A percentile compares a stretch with the other conserved stretches of the same genome.
phyloP scores from a whole-genome alignment of 1,140 invertebrate species.

The Artemia franciscana region DNA sequence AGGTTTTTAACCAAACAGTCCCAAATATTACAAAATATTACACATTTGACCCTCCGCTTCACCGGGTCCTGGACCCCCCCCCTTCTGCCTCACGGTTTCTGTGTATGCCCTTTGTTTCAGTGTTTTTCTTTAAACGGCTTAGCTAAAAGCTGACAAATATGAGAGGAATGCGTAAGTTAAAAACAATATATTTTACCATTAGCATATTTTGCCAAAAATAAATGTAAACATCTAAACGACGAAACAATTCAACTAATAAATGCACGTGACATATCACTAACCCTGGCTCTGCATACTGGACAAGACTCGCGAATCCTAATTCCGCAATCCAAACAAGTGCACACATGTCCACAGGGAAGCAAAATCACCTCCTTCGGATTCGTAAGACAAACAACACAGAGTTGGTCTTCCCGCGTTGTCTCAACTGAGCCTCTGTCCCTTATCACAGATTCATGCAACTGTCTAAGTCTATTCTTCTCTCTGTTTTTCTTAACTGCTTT shows the following conservation, averaged over 20 bases:
- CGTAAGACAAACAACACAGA: background rate
- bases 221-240: too few species aligned
- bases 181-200: too few species aligned
- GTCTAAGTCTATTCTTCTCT: background rate
- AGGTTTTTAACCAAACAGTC: too few species aligned
- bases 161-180: too few species aligned
- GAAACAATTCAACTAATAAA: background rate
- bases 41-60: too few species aligned
- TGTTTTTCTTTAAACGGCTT: too few species aligned
- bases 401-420: background rate
- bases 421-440: background rate
- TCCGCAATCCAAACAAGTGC: constrained; percentile 1
- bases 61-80: too few species aligned
- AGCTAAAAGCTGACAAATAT: too few species aligned
- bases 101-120: too few species aligned
- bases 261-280: background rate
- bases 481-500: background rate
- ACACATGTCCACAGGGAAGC: constrained; percentile 5
- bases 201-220: too few species aligned
- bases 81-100: too few species aligned
- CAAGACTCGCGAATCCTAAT: background rate
- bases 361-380: constrained; percentile 2
- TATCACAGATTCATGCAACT: background rate
- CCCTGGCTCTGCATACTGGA: background rate
- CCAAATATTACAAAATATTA: too few species aligned